phyloP scores from a whole-genome alignment of 2,888 invertebrate genomes.

The Agrenia bidenticulata region DNA sequence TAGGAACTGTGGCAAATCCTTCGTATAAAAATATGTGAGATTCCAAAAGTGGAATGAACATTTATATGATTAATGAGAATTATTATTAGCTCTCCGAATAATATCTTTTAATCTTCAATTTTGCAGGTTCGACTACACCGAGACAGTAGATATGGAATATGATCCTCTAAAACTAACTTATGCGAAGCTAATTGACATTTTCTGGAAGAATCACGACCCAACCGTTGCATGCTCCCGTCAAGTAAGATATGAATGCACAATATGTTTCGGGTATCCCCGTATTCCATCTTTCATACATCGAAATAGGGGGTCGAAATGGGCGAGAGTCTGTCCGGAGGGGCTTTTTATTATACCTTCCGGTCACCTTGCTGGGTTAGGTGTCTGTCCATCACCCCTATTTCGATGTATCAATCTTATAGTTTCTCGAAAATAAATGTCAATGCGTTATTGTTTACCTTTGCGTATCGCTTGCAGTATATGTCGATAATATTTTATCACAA shows the following conservation, averaged over 20 bases:
- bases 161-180: slow-evolving; percentile 77
- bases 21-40: slow-evolving; percentile 72
- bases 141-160: slow-evolving; percentile 88
- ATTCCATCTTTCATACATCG: too few species aligned
- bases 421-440: not conserved
- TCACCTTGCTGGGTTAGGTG: too few species aligned
- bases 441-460: not conserved
- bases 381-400: not conserved
- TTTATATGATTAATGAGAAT: slow-evolving; percentile 3
- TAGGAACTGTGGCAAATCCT: slow-evolving; percentile 68
- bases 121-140: slow-evolving; percentile 78
- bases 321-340: too few species aligned
- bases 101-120: too few species aligned
- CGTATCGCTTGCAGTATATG: slow-evolving; percentile 67
- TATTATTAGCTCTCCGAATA: slow-evolving; percentile 60
- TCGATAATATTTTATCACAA: slow-evolving; percentile 87
- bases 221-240: slow-evolving; percentile 58
- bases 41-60: not conserved
- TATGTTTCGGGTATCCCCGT: too few species aligned
- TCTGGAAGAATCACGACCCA: slow-evolving; percentile 93
- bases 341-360: too few species aligned
- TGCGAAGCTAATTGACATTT: slow-evolving; percentile 73
- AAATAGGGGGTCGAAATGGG: too few species aligned
- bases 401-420: too few species aligned
- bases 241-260: slow-evolving; percentile 24